These are phyloP conservation scores for Boloria selene DNA, from an alignment of 2,888 invertebrate species.

Conservation along the genomic window DNA sequence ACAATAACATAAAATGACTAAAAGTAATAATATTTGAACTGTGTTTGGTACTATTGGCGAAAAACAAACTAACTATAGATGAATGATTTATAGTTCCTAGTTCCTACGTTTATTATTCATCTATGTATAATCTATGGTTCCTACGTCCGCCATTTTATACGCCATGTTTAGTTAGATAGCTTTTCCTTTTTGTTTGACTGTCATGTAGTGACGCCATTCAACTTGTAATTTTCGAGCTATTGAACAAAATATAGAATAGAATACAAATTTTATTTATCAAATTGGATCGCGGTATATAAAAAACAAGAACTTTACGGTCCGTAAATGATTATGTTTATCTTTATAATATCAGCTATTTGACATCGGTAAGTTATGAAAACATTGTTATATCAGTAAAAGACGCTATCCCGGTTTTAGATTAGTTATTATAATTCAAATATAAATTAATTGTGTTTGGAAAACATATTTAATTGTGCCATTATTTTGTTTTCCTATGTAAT, in stretches of 20 bases:
- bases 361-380: conserved; percentile 45
- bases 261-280: neutral
- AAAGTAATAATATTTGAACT: too few species aligned
- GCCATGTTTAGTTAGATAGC: conserved; percentile 10
- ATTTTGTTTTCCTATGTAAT: neutral
- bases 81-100: too few species aligned
- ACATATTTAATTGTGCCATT: neutral
- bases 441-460: neutral
- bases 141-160: conserved; percentile 18
- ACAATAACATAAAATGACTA: too few species aligned
- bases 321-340: conserved; percentile 35
- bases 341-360: conserved; percentile 44
- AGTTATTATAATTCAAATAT: too few species aligned
- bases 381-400: conserved; percentile 7
- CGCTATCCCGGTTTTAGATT: conserved; percentile 2
- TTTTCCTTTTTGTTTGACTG: conserved; percentile 21
- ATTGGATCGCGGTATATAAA: neutral
- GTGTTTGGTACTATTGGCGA: neutral
- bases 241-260: neutral
- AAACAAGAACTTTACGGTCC: neutral
- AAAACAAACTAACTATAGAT: too few species aligned
- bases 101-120: too few species aligned
- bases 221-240: conserved; percentile 4
- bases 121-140: too few species aligned
- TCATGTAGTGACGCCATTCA: conserved; percentile 26